Percentiles rank a stretch among this genome's conserved stretches.
Evolutionary conservation across 2,888 invertebrate genomes (phyloP).

Genomic region (Spisula subtruncata): DNA sequence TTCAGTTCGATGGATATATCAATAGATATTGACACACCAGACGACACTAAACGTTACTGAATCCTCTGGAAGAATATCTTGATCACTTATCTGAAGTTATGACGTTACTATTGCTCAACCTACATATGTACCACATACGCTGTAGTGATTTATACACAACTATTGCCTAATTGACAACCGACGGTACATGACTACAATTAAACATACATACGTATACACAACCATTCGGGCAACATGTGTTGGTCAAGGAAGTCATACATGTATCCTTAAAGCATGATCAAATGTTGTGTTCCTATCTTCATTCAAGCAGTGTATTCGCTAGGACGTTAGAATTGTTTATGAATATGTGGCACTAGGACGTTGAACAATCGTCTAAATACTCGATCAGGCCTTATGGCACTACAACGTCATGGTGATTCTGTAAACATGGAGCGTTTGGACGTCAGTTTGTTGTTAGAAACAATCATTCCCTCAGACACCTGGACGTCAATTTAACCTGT

Average conservation of each 20-base stretch:
- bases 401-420: no score
- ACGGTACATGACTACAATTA: not conserved
- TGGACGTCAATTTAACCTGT: no score
- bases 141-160: not conserved
- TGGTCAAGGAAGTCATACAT: not conserved
- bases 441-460: no score
- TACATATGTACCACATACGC: not conserved
- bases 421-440: no score
- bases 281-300: not conserved
- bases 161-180: not conserved
- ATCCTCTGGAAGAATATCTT: not conserved
- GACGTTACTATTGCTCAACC: constrained; percentile 36
- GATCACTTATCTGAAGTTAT: constrained; percentile 15
- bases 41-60: constrained; percentile 39
- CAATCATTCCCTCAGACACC: no score
- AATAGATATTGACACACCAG: constrained; percentile 51
- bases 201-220: no score
- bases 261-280: not conserved
- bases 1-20: constrained; percentile 67
- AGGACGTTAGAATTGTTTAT: no score
- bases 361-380: no score
- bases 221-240: not conserved
- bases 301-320: no score
- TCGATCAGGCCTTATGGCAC: no score
- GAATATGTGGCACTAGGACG: no score